These are phyloP conservation scores for Danaus chrysippus DNA, from an alignment of 2,888 invertebrate species.

Conservation along the genomic window DNA sequence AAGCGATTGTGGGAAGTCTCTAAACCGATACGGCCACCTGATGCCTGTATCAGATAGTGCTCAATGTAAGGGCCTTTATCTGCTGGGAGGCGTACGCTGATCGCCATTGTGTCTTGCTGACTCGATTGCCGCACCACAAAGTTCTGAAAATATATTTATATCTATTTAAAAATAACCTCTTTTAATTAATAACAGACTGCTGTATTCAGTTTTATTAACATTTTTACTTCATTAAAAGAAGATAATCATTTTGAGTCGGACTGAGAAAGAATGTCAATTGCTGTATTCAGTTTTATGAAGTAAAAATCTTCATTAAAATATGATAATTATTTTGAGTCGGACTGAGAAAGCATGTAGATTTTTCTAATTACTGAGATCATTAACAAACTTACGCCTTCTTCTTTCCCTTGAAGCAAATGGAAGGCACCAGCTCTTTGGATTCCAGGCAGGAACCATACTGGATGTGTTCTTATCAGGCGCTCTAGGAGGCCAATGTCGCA, in stretches of 20 bases:
- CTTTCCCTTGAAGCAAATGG: conserved; percentile 9
- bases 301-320: too few relatives aligned
- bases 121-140: conserved; percentile 97
- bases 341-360: too few relatives aligned
- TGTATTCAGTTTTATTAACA: too few relatives aligned
- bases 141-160: conserved; percentile 79
- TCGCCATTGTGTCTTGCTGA: conserved; percentile 95
- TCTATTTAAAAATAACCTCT: not conserved
- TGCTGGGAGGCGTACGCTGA: conserved; percentile 92
- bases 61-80: conserved; percentile 95
- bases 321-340: too few relatives aligned
- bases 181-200: not conserved
- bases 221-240: too few relatives aligned
- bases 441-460: conserved; percentile 97
- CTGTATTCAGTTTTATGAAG: too few relatives aligned
- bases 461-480: conserved; percentile 92
- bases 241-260: too few relatives aligned
- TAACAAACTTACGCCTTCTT: conserved; percentile 80
- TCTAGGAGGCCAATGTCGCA: conserved; percentile 93
- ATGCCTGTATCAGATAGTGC: conserved; percentile 96
- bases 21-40: conserved; percentile 88
- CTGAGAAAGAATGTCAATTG: too few relatives aligned
- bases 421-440: conserved; percentile 96
- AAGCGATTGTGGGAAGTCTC: conserved; percentile 97
- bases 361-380: too few relatives aligned